phyloP scores from a whole-genome alignment of 2,888 invertebrate species.

The Drosophila hamatofila region DNA sequence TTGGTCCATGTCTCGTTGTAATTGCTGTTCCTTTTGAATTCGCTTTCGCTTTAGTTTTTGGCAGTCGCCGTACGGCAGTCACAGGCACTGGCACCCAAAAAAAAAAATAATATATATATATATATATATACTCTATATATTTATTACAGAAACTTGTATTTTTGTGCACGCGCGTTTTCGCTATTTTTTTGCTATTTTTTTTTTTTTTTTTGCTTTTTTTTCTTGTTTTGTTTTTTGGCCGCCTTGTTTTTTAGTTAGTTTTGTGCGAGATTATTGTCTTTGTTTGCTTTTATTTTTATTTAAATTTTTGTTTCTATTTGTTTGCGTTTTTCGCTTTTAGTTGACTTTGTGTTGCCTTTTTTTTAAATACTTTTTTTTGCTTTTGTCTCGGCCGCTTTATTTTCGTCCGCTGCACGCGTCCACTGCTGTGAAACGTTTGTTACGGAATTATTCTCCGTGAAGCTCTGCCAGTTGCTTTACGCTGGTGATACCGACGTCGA shows the following conservation, averaged over 20 bases:
- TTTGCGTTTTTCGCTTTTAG: slow-evolving; percentile 34
- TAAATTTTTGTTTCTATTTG: slow-evolving; percentile 3
- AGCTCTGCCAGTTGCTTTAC: slow-evolving; percentile 62
- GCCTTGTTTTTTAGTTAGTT: slow-evolving; percentile 22
- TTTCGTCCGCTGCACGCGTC: slow-evolving; percentile 78
- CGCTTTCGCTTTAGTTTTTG: slow-evolving; percentile 22
- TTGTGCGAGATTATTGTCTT: slow-evolving; percentile 46
- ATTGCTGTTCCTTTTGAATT: slow-evolving; percentile 26
- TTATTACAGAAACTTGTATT: slow-evolving; percentile 24
- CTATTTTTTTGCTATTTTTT: slow-evolving; percentile 9
- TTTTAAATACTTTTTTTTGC: slow-evolving; percentile 21
- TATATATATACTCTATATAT: slow-evolving; percentile 9
- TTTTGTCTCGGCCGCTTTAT: slow-evolving; percentile 54
- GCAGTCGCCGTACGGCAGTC: slow-evolving; percentile 34
- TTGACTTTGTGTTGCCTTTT: slow-evolving; percentile 43
- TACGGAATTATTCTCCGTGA: slow-evolving; percentile 80
- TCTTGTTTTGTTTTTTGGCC: slow-evolving; percentile 16
- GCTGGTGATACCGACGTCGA: slow-evolving; percentile 39
- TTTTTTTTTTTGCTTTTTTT: slow-evolving; percentile 5
- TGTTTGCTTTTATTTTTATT: slow-evolving; percentile 13
- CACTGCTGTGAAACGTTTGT: slow-evolving; percentile 81
- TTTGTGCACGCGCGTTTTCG: slow-evolving; percentile 30
- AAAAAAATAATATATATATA: slow-evolving; percentile 11
- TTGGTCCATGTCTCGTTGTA: slow-evolving; percentile 80
- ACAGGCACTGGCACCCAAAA: slow-evolving; percentile 45